Percentiles rank a stretch among this genome's conserved stretches.
phyloP scores from a whole-genome alignment of 2,113 vertebrate genomes.

The Clarias macrocephalus region DNA sequence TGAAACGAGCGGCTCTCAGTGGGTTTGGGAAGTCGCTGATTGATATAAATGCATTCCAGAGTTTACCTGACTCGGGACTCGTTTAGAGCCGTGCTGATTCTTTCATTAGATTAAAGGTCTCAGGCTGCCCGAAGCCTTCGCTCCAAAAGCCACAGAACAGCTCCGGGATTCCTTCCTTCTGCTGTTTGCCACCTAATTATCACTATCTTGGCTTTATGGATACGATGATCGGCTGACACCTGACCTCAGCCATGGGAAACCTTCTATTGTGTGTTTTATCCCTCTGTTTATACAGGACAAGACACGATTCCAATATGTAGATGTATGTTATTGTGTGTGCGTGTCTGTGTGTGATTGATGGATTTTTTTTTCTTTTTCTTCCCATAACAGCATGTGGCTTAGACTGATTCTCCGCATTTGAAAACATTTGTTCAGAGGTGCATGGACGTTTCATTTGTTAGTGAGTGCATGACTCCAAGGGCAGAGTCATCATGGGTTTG shows the following conservation, averaged over 20 bases:
- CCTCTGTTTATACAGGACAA: slow-evolving; percentile 40
- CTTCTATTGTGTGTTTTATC: not conserved
- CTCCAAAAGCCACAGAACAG: slow-evolving; percentile 8
- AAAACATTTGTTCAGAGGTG: slow-evolving; percentile 7
- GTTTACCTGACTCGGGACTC: slow-evolving; percentile 15
- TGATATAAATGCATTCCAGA: slow-evolving; percentile 4
- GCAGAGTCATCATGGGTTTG: slow-evolving; percentile 35
- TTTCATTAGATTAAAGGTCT: slow-evolving; percentile 14
- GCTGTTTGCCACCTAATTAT: slow-evolving; percentile 29
- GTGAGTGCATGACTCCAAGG: slow-evolving; percentile 18
- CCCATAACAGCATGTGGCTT: not conserved
- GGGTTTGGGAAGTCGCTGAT: slow-evolving; percentile 8
- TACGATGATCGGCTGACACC: slow-evolving; percentile 44
- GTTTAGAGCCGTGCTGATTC: slow-evolving; percentile 24
- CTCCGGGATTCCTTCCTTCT: slow-evolving; percentile 1
- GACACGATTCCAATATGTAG: slow-evolving; percentile 39
- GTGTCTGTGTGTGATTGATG: too few species aligned
- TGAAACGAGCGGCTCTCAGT: slow-evolving; percentile 17
- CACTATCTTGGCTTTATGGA: slow-evolving; percentile 39
- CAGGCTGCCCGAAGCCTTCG: slow-evolving; percentile 13
- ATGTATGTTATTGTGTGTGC: not conserved
- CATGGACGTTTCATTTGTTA: slow-evolving; percentile 25
- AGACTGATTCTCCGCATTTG: slow-evolving; percentile 37
- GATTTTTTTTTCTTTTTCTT: not conserved
- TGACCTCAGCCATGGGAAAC: slow-evolving; percentile 33